Base-by-base conservation (phyloP, 2,113 vertebrate species). In the Ophiodon elongatus region DNA sequence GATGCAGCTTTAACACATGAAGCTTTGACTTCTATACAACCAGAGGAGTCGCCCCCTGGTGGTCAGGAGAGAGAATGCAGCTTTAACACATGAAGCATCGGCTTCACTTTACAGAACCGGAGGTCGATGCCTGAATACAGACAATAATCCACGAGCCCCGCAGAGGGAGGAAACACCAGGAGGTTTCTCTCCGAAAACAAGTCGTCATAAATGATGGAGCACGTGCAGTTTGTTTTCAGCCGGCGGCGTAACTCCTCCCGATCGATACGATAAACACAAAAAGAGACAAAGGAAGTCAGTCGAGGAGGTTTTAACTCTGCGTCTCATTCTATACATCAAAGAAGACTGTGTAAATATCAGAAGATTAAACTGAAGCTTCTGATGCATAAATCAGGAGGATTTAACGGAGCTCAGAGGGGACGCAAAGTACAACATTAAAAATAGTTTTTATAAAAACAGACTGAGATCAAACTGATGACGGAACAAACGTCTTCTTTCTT, bases 321-420 rank as follows among this genome's bases (percentile, higher is more conserved):
- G 33, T 27, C 41, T 47, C 8, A 41, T 39, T 56, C 63, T n/a
- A 69, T 70, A 74, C 33, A 74, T 27, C 62, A 50, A 19, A 73
- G 37, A 57, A 23, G 43, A 43, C 15, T 66, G 79, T 39, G 37
- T 15, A 71, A 65, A 83, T 57, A 83, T 45, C 2, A 2, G 21
- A 62, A 10, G 17, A 8, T 52, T 52, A 52, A 8, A 52, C 6
- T 23, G 4, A 39, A 3, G 39, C 74, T 39, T 78, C 19, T 60
- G 68, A 84, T 50, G 73, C 63, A 73, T 52, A 79, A 63, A 79
- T 84, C 63, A 69, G n/a, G n/a, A n/a, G n/a, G n/a, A n/a, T n/a
- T n/a, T n/a, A n/a, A n/a, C n/a, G 15, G 63, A 73, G 63, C 43
- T 60, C n/a, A 21, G 60, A 67, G 60, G 37, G 57, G 67, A 72